phyloP scores from a whole-genome alignment of 2,113 vertebrate genomes.

The Mola mola region DNA sequence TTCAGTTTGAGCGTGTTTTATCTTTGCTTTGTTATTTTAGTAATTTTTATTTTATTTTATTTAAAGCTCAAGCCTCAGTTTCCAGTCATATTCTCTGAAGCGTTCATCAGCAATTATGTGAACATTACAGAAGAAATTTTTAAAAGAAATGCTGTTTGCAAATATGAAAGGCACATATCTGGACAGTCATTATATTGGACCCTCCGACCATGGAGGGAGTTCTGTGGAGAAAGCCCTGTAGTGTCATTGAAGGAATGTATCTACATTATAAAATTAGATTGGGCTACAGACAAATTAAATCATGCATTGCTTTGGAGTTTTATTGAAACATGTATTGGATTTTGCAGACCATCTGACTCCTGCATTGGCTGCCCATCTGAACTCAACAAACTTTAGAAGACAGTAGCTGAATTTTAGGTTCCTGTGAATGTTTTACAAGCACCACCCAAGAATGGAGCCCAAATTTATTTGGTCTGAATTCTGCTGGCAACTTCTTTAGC shows the following conservation, averaged over 20 bases:
- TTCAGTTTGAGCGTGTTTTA: not conserved
- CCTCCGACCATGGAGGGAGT: too few relatives aligned
- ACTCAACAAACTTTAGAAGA: slow-evolving; percentile 25
- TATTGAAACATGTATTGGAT: slow-evolving; percentile 39
- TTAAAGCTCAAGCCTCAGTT: not conserved
- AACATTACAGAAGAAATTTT: slow-evolving; percentile 3
- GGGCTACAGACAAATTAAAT: slow-evolving; percentile 38
- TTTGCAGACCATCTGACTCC: slow-evolving; percentile 4
- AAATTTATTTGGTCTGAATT: slow-evolving; percentile 49
- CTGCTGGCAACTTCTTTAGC: slow-evolving; percentile 46
- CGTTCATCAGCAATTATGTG: too few relatives aligned
- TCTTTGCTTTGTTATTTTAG: slow-evolving; percentile 18
- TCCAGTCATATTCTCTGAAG: not conserved
- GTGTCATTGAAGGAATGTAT: slow-evolving; percentile 23
- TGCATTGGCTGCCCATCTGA: slow-evolving; percentile 20
- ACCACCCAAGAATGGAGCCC: slow-evolving; percentile 47
- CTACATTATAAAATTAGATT: slow-evolving; percentile 45
- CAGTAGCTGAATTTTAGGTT: slow-evolving; percentile 62
- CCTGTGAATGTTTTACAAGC: slow-evolving; percentile 59
- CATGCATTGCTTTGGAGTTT: slow-evolving; percentile 19
- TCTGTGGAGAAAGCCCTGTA: too few relatives aligned
- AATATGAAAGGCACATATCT: slow-evolving; percentile 25
- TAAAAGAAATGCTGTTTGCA: slow-evolving; percentile 9
- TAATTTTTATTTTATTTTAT: too few relatives aligned
- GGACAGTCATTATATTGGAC: too few relatives aligned